phyloP scores from a whole-genome alignment of 2,113 vertebrate genomes.

The Clarias gariepinus region DNA sequence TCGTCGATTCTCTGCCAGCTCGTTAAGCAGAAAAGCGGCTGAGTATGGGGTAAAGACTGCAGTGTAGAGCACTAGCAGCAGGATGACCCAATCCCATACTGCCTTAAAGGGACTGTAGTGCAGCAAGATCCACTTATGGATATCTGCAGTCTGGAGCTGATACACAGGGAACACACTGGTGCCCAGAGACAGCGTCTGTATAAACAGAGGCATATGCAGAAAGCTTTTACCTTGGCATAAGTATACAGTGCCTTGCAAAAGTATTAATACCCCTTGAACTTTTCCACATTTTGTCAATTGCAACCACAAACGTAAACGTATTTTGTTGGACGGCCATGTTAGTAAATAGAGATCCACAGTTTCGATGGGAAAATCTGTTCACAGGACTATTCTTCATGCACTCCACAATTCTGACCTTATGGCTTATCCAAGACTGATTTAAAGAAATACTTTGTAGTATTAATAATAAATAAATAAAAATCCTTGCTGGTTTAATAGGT shows the following conservation, averaged over 20 bases:
- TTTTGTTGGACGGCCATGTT: too few species aligned
- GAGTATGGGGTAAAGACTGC: slow-evolving; percentile 94
- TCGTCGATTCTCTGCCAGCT: slow-evolving; percentile 80
- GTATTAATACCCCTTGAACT: too few species aligned
- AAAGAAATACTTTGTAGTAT: not conserved
- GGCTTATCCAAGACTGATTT: not conserved
- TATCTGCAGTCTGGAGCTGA: slow-evolving; percentile 86
- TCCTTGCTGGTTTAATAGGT: not conserved
- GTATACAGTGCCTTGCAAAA: not conserved
- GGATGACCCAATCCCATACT: slow-evolving; percentile 96
- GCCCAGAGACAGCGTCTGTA: slow-evolving; percentile 90
- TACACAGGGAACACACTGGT: slow-evolving; percentile 90
- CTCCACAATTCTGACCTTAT: too few species aligned
- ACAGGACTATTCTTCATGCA: too few species aligned
- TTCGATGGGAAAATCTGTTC: too few species aligned
- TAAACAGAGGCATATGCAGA: slow-evolving; percentile 41
- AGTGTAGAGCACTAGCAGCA: slow-evolving; percentile 94
- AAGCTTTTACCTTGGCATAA: not conserved
- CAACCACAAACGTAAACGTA: too few species aligned
- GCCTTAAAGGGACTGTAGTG: slow-evolving; percentile 98
- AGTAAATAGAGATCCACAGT: too few species aligned
- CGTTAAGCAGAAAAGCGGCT: slow-evolving; percentile 87
- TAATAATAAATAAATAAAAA: not conserved
- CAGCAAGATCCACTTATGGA: slow-evolving; percentile 88
- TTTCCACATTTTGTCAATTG: too few species aligned